Conservation (phyloP, 2,888 invertebrate genomes). For the Encarsia formosa region DNA sequence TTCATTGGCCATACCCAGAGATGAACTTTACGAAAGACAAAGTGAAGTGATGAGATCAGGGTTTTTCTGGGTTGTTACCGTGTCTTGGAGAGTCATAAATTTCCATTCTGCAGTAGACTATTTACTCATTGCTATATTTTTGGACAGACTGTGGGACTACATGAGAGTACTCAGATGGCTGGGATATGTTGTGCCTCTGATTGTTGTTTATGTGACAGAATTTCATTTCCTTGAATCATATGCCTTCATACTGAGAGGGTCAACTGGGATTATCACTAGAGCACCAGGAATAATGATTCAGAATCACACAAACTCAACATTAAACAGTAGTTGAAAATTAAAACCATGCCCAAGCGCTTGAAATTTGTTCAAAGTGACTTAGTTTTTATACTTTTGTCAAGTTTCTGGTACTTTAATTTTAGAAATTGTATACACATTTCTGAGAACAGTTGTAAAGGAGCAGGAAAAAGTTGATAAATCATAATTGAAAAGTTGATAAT, state of each 20-base stretch:
- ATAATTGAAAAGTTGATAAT: no score
- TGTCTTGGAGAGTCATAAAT: constrained; percentile 74
- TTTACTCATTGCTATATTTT: constrained; percentile 71
- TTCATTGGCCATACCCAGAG: constrained; percentile 41
- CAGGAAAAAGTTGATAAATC: no score
- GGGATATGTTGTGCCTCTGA: constrained; percentile 66
- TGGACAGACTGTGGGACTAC: constrained; percentile 79
- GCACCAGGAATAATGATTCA: not conserved
- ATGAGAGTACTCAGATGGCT: constrained; percentile 66
- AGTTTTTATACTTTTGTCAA: constrained; percentile 3
- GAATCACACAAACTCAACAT: no score
- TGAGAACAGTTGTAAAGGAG: no score
- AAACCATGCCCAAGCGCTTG: not conserved
- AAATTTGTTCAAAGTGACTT: not conserved
- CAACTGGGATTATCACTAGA: constrained; percentile 12
- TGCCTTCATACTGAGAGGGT: constrained; percentile 27
- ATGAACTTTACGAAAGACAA: constrained; percentile 56
- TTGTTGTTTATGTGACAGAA: constrained; percentile 68
- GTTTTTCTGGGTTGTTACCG: constrained; percentile 69
- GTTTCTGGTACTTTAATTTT: no score
- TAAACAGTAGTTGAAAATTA: no score
- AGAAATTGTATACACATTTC: no score
- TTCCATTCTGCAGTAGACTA: constrained; percentile 74
- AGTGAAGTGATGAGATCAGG: constrained; percentile 66
- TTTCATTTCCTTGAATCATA: constrained; percentile 62